Conservation (phyloP, 1,140 invertebrate species). For the Caligus rogercresseyi region DNA sequence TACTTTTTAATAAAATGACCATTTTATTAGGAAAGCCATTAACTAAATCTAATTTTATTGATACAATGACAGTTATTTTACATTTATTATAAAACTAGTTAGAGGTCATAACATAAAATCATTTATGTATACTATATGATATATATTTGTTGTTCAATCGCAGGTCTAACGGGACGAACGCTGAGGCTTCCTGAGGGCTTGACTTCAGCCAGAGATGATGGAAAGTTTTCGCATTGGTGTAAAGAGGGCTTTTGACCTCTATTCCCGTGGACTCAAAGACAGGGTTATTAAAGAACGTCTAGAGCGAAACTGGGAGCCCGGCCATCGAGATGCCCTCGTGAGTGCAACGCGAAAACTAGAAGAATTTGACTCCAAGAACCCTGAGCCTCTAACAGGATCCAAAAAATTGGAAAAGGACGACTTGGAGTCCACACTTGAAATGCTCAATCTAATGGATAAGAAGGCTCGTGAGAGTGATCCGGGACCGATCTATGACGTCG, state of each 20-base stretch:
- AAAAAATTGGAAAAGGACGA: slow-evolving; percentile 79
- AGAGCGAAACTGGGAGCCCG: slow-evolving; percentile 64
- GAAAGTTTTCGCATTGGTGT: slow-evolving; percentile 62
- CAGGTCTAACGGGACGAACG: slow-evolving; percentile 1
- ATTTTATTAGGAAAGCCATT: too few relatives aligned
- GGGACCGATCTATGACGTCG: slow-evolving; percentile 78
- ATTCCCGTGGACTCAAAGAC: slow-evolving; percentile 61
- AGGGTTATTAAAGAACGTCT: slow-evolving; percentile 62
- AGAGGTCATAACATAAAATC: too few relatives aligned
- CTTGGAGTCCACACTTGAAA: slow-evolving; percentile 62
- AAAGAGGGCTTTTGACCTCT: slow-evolving; percentile 67
- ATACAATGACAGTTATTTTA: too few relatives aligned
- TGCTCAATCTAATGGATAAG: slow-evolving; percentile 59
- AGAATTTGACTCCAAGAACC: slow-evolving; percentile 19
- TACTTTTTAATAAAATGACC: too few relatives aligned
- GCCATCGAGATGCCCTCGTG: slow-evolving; percentile 57
- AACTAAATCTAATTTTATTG: too few relatives aligned
- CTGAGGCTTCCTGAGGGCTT: neutral
- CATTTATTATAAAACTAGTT: too few relatives aligned
- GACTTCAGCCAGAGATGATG: neutral
- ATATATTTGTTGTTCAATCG: too few relatives aligned
- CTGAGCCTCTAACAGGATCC: slow-evolving; percentile 33
- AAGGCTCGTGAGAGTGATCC: slow-evolving; percentile 52
- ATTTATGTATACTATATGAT: too few relatives aligned
- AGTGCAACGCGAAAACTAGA: slow-evolving; percentile 42